Base-by-base conservation (phyloP, 2,888 invertebrate genomes). In the Apoda limacodes region DNA sequence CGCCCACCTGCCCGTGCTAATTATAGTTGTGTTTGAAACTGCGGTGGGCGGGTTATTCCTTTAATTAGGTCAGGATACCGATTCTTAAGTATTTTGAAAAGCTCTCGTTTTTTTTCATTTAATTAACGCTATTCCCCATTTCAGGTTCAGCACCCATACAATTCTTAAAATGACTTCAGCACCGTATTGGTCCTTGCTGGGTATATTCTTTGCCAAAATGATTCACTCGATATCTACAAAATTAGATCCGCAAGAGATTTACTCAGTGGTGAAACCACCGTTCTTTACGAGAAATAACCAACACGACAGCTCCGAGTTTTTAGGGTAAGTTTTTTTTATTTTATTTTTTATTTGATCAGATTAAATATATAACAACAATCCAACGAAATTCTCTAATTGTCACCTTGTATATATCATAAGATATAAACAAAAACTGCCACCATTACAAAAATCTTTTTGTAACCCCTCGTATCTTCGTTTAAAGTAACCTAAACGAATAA, bases 281-380 rank as follows among this genome's bases (percentile, higher is more conserved):
- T 90, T 90, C 52, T 94, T 94, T 60, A 82, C 85, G 17, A 82
- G 83, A 4, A 88, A 92, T 9, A 83, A 88, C 40, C 94, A 95
- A 50, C 94, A 95, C 52, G 94, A 94, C 51, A 93, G 93, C 63
- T 92, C 92, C 0, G 94, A 94, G 67, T 93, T 92, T 67, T 70
- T 93, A 32, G 88, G 90, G 66, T 90, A 81, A 68, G 65, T 46
- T 15, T 21, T 6, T 15, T 12, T 7, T 21, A 30, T 33, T 9
- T 7, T 11, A n/a, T 17, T 11, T 12, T 5, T 5, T 5, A 5
- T 6, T 25, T 11, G 25, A 6, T 9, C 22, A n/a, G 9, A 10
- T 10, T 6, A 10, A 5, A 22, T n/a, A 9, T 11, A 22, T 22
- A 5, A 22, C 9, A n/a, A n/a, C n/a, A n/a, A n/a, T n/a, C n/a